These are phyloP conservation scores for Sebastes wilsoni DNA, from an alignment of 2,797 vertebrate genomes.

Conservation along the genomic window DNA sequence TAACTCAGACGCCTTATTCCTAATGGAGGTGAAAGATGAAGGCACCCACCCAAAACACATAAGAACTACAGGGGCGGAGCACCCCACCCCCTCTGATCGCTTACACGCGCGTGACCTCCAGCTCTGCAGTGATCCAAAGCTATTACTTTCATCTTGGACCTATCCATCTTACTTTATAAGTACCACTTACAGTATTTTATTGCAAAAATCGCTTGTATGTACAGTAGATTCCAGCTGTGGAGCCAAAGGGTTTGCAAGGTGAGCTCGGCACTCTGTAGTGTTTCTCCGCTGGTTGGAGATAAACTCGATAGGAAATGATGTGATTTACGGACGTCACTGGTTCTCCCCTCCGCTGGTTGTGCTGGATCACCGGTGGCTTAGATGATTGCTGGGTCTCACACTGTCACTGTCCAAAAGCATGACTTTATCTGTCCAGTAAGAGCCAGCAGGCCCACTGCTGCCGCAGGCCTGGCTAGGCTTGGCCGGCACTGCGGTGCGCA, in stretches of 20 bases:
- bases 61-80: conserved; percentile 2
- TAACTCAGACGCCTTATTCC: conserved; percentile 33
- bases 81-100: conserved; percentile 5
- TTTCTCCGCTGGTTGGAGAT: not conserved
- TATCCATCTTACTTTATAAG: conserved; percentile 27
- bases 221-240: not conserved
- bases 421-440: conserved; percentile 54
- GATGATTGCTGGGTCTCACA: conserved; percentile 33
- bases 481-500: conserved; percentile 18
- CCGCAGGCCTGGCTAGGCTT: conserved; percentile 15
- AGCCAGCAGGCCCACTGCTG: conserved; percentile 39
- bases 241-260: conserved; percentile 27
- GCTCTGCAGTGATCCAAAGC: conserved; percentile 23
- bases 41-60: conserved; percentile 26
- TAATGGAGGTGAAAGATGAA: conserved; percentile 38
- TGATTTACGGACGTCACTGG: conserved; percentile 46
- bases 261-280: not conserved
- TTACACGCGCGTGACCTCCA: conserved; percentile 35
- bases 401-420: conserved; percentile 38
- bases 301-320: conserved; percentile 16
- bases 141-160: conserved; percentile 37
- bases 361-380: conserved; percentile 41
- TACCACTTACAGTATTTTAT: conserved; percentile 27
- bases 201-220: conserved; percentile 26
- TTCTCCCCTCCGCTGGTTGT: conserved; percentile 14